These are phyloP conservation scores for Oscarella lobularis DNA, from an alignment of 37 sponge, comb jelly and placozoan species.

Conservation along the genomic window DNA sequence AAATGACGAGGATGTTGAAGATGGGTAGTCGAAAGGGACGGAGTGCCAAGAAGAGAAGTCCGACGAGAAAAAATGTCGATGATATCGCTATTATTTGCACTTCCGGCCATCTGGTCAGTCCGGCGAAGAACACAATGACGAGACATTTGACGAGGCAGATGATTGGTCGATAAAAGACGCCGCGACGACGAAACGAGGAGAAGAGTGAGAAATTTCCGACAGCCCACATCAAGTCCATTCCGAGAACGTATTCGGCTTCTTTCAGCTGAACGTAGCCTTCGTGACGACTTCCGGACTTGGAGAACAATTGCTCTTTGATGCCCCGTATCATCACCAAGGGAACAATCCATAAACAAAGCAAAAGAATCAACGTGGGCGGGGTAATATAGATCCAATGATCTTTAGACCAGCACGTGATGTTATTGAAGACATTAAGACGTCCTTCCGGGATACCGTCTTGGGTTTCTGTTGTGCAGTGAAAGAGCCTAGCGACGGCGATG, in stretches of 20 bases:
- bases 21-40: background rate
- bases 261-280: slow-evolving; percentile 30
- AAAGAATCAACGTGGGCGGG: background rate
- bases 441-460: background rate
- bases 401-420: background rate
- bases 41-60: background rate
- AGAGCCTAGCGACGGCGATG: background rate
- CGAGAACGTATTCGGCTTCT: slow-evolving; percentile 25
- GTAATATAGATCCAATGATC: background rate
- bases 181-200: slow-evolving; percentile 7
- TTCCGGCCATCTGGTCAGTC: background rate
- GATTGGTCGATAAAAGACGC: slow-evolving; percentile 4
- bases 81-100: background rate
- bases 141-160: background rate
- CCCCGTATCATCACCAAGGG: background rate
- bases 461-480: background rate
- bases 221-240: slow-evolving; percentile 16
- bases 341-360: background rate
- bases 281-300: slow-evolving; percentile 9
- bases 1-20: background rate
- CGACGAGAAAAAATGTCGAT: background rate
- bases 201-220: slow-evolving; percentile 13
- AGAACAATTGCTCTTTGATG: background rate
- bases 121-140: background rate
- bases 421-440: background rate